Percentiles rank a stretch among this genome's conserved stretches.
phyloP scores from a whole-genome alignment of 2,113 vertebrate genomes.

The Podilymbus podiceps region DNA sequence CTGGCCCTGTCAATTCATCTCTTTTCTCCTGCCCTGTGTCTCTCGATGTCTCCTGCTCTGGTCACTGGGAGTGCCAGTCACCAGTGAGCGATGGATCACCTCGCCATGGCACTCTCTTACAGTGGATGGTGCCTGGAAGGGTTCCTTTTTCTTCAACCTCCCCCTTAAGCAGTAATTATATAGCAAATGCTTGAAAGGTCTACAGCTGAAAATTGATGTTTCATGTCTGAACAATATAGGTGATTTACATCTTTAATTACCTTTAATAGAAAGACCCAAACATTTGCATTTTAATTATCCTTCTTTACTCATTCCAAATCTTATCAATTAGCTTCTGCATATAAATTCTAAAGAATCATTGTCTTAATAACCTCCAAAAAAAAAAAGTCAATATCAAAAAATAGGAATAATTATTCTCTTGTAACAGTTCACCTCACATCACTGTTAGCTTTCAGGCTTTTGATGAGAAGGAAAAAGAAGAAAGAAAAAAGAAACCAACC shows the following conservation, averaged over 20 bases:
- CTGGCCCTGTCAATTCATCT: too few species aligned
- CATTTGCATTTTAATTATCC: neutral
- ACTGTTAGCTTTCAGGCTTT: neutral
- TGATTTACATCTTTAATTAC: neutral
- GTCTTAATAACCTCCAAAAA: neutral
- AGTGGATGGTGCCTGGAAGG: neutral
- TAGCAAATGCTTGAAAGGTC: neutral
- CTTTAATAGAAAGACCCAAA: neutral
- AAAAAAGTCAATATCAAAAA: neutral
- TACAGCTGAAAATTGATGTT: neutral
- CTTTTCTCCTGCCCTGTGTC: neutral
- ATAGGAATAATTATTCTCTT: rapidly evolving
- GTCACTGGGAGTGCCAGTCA: neutral
- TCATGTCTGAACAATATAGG: neutral
- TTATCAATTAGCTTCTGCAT: neutral
- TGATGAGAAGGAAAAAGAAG: neutral
- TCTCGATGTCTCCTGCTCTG: neutral
- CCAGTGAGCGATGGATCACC: neutral
- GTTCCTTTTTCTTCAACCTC: neutral
- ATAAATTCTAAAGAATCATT: neutral
- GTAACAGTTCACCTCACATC: neutral
- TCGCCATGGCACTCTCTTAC: neutral
- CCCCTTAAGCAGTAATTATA: rapidly evolving
- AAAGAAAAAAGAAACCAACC: neutral
- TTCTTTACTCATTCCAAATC: neutral